Conservation (phyloP, 2,797 vertebrate genomes). For the Semotilus atromaculatus region DNA sequence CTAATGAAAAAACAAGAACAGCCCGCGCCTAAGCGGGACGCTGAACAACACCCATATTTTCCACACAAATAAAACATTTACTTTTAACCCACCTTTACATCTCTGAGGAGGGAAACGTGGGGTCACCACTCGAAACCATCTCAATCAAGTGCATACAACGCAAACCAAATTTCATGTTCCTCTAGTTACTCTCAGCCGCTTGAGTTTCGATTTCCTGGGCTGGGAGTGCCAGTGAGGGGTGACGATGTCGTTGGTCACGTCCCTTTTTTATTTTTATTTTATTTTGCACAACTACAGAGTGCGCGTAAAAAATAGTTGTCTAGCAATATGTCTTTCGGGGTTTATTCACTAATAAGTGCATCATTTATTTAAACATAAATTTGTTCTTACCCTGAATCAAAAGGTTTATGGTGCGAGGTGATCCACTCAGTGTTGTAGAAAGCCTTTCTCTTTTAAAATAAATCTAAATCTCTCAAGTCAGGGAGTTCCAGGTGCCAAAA, state of each 20-base stretch:
- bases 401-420: too few relatives aligned
- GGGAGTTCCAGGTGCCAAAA: not conserved
- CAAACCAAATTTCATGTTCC: not conserved
- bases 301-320: not conserved
- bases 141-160: not conserved
- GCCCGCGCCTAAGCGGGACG: not conserved
- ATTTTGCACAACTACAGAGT: not conserved
- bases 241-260: not conserved
- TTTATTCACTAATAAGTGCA: not conserved
- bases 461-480: too few relatives aligned
- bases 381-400: too few relatives aligned
- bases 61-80: not conserved
- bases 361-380: too few relatives aligned
- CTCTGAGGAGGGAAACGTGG: not conserved
- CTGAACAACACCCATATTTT: not conserved
- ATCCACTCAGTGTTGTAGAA: too few relatives aligned
- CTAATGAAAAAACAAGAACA: not conserved
- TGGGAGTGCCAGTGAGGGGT: not conserved
- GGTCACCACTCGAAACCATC: not conserved
- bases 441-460: too few relatives aligned
- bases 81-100: constrained; percentile 2
- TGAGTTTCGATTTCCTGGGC: not conserved
- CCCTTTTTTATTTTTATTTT: not conserved
- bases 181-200: not conserved
- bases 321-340: too few relatives aligned